phyloP scores from a whole-genome alignment of 2,797 vertebrate species.

The Sebastes flavidus region DNA sequence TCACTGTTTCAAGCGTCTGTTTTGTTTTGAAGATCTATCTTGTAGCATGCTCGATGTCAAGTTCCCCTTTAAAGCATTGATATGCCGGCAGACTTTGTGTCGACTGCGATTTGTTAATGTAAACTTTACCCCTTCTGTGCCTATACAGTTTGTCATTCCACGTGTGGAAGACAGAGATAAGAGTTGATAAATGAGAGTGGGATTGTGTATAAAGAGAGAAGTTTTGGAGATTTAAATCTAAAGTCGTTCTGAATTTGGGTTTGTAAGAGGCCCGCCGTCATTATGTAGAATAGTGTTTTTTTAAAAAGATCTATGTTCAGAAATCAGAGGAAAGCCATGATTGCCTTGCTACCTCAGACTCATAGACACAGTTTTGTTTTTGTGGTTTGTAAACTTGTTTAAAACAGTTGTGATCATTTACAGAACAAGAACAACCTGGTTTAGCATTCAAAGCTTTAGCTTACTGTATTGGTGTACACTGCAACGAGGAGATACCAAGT shows the following conservation, averaged over 20 bases:
- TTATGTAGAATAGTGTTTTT: slow-evolving; percentile 70
- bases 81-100: slow-evolving; percentile 55
- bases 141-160: slow-evolving; percentile 84
- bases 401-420: slow-evolving; percentile 58
- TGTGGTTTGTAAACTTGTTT: slow-evolving; percentile 73
- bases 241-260: slow-evolving; percentile 59
- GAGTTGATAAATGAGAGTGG: slow-evolving; percentile 44
- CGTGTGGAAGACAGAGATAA: slow-evolving; percentile 61
- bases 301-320: slow-evolving; percentile 78
- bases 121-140: slow-evolving; percentile 75
- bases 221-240: slow-evolving; percentile 69
- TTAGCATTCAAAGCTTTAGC: slow-evolving; percentile 68
- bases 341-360: slow-evolving; percentile 99
- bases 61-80: slow-evolving; percentile 74
- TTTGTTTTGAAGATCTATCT: slow-evolving; percentile 53
- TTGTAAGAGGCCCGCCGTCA: slow-evolving; percentile 53
- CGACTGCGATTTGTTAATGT: slow-evolving; percentile 55
- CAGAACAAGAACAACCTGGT: slow-evolving; percentile 61
- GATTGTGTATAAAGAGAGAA: slow-evolving; percentile 70
- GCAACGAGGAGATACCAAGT: slow-evolving; percentile 69
- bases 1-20: slow-evolving; percentile 19
- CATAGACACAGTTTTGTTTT: slow-evolving; percentile 85
- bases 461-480: slow-evolving; percentile 75
- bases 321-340: slow-evolving; percentile 96
- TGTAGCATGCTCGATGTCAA: slow-evolving; percentile 72